Percentiles rank a stretch among this genome's conserved stretches.
phyloP scores from a whole-genome alignment of 2,888 invertebrate species.

The Pomacea canaliculata region DNA sequence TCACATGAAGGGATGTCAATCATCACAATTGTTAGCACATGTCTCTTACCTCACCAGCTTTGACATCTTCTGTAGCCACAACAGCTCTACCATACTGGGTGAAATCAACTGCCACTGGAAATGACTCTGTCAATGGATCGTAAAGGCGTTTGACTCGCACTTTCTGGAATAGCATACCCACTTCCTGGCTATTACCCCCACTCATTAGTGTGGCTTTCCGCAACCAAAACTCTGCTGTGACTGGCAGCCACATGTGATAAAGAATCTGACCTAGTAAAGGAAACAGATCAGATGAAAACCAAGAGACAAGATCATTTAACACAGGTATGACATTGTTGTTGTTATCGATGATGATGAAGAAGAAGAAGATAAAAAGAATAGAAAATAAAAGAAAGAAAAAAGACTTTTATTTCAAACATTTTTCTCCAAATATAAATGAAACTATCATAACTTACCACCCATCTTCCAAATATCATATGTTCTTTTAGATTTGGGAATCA shows the following conservation, averaged over 20 bases:
- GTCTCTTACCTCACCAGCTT: slow-evolving; percentile 22
- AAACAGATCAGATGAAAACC: background rate
- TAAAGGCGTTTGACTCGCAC: slow-evolving; percentile 58
- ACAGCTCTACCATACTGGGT: slow-evolving; percentile 81
- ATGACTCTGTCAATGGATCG: slow-evolving; percentile 50
- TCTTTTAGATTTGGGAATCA: slow-evolving; percentile 51
- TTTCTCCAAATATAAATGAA: no score
- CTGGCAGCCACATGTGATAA: slow-evolving; percentile 48
- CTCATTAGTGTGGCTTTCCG: slow-evolving; percentile 52
- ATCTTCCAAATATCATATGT: slow-evolving; percentile 57
- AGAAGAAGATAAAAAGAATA: no score
- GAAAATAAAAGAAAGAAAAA: no score
- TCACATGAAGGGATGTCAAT: no score
- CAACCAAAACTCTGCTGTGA: slow-evolving; percentile 61
- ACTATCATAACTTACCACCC: slow-evolving; percentile 47
- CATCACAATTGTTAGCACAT: no score
- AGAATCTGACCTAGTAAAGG: slow-evolving; percentile 46
- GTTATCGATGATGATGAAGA: no score
- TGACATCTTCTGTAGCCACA: slow-evolving; percentile 78
- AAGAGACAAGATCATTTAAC: no score
- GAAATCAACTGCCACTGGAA: slow-evolving; percentile 54
- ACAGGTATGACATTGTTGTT: no score
- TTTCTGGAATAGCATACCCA: slow-evolving; percentile 57
- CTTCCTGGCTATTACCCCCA: slow-evolving; percentile 46
- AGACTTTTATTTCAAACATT: no score